Base-by-base conservation (phyloP, 2,113 vertebrate genomes). In the Thalassoma bifasciatum region DNA sequence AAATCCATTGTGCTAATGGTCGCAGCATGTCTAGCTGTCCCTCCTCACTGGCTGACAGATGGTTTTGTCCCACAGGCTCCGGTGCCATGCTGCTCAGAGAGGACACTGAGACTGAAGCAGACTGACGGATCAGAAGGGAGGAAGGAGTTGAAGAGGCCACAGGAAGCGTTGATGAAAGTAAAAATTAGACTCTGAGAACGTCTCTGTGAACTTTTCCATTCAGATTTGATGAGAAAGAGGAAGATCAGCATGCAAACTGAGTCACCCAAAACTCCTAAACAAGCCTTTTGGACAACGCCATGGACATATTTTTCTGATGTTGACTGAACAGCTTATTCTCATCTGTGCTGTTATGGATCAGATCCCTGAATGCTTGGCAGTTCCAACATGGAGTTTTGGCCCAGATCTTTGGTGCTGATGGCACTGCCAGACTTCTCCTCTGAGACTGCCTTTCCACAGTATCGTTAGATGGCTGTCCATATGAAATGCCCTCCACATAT, bases 1-100 rank as follows among this genome's bases (percentile, higher is more conserved):
- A 87, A 86, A 85, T 79, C 75, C 77, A 88, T 90, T 58, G 81
- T 47, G 84, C 50, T 91, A 83, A 87, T 88, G 75, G 76, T 10
- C 70, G 68, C 72, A 75, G 74, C 82, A 47, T 87, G 80, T 87
- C 76, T 69, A 3, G 58, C 37, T 66, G 65, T 80, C 75, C 78
- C 57, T 66, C 75, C 75, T 72, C 49, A 2, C 66, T 63, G 72
- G 69, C 76, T 70, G 85, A 77, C 80, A 86, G 83, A 89, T 85
- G 75, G 79, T 78, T 72, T 47, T 73, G 66, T 88, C 83, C 87
- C 72, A 79, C 59, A 47, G 76, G 82, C 65, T 83, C 52, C 13
- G 19, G 37, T 61, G 62, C 60, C 83, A 49, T 75, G 70, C 66
- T 82, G 61, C 66, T 81, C 49, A 42, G 66, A 63, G 63, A 78